A percentile compares a stretch with the other conserved stretches of the same genome.
Evolutionary conservation across 2,797 vertebrate genomes (phyloP).

Genomic region (Gadopsis marmoratus): DNA sequence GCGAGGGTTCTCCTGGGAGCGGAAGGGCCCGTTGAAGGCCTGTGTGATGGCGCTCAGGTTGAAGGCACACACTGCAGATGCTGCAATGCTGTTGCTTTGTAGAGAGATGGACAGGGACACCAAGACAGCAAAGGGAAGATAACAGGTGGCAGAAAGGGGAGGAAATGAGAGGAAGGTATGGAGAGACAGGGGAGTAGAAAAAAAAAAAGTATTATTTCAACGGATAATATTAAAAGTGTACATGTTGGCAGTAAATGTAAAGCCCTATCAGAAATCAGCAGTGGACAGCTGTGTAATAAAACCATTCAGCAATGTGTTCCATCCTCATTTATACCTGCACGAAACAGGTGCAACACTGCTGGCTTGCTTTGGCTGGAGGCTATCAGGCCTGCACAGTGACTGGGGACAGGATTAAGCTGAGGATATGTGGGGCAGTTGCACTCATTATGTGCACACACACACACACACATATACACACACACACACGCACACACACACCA

Average conservation of each 20-base stretch:
- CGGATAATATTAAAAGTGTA: slow-evolving; percentile 34
- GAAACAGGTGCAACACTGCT: slow-evolving; percentile 34
- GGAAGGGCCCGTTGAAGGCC: slow-evolving; percentile 96
- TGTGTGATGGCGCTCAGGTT: slow-evolving; percentile 98
- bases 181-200: not conserved
- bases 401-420: slow-evolving; percentile 61
- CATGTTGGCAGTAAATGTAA: slow-evolving; percentile 33
- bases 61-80: slow-evolving; percentile 97
- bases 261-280: slow-evolving; percentile 43
- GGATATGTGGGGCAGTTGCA: slow-evolving; percentile 48
- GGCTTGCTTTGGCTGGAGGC: slow-evolving; percentile 63
- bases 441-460: slow-evolving; percentile 57
- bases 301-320: slow-evolving; percentile 37
- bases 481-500: slow-evolving; percentile 27
- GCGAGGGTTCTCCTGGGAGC: slow-evolving; percentile 97
- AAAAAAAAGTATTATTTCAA: slow-evolving; percentile 36
- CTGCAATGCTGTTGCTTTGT: slow-evolving; percentile 96
- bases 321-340: slow-evolving; percentile 50
- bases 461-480: slow-evolving; percentile 19
- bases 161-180: not conserved
- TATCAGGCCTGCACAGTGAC: slow-evolving; percentile 69
- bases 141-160: not conserved
- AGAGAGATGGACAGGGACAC: slow-evolving; percentile 22
- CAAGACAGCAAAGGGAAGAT: not conserved
- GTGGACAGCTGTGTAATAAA: slow-evolving; percentile 54